Percentiles rank a stretch among this genome's conserved stretches.
Evolutionary conservation across 2,113 vertebrate genomes (phyloP).

Genomic region (Platysteira castanea): DNA sequence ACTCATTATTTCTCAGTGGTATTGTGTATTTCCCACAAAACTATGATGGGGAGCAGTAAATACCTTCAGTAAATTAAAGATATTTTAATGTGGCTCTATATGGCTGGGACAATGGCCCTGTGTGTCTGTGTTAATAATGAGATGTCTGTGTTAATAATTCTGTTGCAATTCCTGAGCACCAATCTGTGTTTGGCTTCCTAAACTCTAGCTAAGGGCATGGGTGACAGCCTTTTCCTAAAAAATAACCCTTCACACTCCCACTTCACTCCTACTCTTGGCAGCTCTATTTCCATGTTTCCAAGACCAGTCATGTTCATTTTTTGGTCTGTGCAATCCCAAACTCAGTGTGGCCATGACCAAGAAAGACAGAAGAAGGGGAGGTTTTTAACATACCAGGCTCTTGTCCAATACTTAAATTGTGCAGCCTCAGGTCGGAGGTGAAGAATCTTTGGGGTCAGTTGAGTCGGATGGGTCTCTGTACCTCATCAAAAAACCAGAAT

Average conservation of each 20-base stretch:
- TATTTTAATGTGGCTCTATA: neutral
- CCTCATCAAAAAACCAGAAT: conserved; percentile 59
- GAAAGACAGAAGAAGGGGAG: neutral
- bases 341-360: neutral
- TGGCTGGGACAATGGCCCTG: neutral
- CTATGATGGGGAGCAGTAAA: neutral
- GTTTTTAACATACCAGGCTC: neutral
- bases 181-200: neutral
- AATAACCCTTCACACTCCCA: neutral
- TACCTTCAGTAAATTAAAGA: neutral
- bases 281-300: neutral
- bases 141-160: neutral
- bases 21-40: neutral
- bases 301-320: neutral
- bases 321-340: neutral
- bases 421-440: conserved; percentile 46
- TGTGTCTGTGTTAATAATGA: neutral
- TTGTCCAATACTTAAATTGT: conserved; percentile 25
- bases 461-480: neutral
- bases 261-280: neutral
- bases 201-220: neutral
- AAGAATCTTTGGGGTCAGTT: neutral
- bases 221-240: neutral
- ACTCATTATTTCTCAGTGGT: neutral
- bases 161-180: neutral